Evolutionary conservation across 2,113 vertebrate species (phyloP), one percentile per base, ranked within the genome.

Genomic region (Pangasianodon hypophthalmus): DNA sequence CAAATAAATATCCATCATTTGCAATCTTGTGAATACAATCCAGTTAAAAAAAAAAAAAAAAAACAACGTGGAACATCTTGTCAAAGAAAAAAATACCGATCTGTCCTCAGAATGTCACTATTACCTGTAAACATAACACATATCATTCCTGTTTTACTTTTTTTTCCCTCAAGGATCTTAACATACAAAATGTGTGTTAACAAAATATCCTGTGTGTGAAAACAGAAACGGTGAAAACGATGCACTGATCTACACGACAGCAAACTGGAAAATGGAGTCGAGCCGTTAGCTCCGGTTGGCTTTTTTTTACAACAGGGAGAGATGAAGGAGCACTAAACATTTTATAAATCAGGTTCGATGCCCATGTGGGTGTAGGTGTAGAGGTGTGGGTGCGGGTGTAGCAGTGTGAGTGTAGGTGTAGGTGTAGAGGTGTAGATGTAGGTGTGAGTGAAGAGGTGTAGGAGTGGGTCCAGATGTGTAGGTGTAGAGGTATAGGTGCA

Each of bases 81-180:
- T 80, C 13, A 58, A 71, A 81, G n/a, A 85, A 88, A 71, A 71
- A 41, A 82, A 37, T 37, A 81, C 46, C n/a, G 4, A 37, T 64
- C 44, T 41, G 41, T 41, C n/a, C 79, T 54, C 46, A 50, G 32
- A 60, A 84, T 46, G 60, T 86, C 87, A 85, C 85, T 73, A 37
- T 64, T 82, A 86, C 84, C 81, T 84, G 77, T 69, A 91, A 83
- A 90, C 87, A 52, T 84, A 8, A 87, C 56, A 4, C 75, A 84
- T 58, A 71, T 81, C 87, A 48, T n/a, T 88, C 86, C 67, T 87
- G 56, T 69, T 87, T 94, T 94, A 92, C 92, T 37, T 37, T 37
- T 37, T 95, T 93, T 86, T 91, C 90, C 91, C 92, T 46, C 73
- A 88, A 71, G 64, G 29, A 64, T 87, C 77, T 52, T 29, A 64